Evolutionary conservation across 2,113 vertebrate species (phyloP).

Genomic region (Anthoscopus minutus): DNA sequence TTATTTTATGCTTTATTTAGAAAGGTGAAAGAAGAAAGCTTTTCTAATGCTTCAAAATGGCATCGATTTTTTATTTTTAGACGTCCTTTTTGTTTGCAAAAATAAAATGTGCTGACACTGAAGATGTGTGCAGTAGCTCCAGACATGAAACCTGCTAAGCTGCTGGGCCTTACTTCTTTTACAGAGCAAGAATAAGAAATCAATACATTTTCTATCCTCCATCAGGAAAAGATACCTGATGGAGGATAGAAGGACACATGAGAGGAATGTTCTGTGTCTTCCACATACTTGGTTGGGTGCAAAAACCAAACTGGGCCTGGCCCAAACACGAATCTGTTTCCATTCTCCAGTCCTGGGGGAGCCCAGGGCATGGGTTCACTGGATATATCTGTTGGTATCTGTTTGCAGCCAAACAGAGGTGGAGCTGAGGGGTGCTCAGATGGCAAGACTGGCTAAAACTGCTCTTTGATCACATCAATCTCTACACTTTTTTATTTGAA

Average conservation of each 20-base stretch:
- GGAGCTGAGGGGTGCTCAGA: background rate
- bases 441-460: background rate
- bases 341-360: background rate
- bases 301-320: background rate
- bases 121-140: background rate
- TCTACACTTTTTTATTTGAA: background rate
- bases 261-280: background rate
- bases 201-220: background rate
- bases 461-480: background rate
- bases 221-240: background rate
- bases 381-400: accelerated
- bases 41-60: background rate
- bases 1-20: background rate
- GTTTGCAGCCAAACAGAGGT: background rate
- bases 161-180: background rate
- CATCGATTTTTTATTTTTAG: background rate
- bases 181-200: background rate
- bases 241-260: background rate
- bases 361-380: background rate
- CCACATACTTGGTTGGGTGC: background rate
- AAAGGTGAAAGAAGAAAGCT: background rate
- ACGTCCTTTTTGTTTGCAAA: background rate
- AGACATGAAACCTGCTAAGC: background rate
- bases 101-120: background rate
- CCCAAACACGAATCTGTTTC: background rate